Evolutionary conservation across 2,797 vertebrate species (phyloP).

Genomic region (Linurgus olivaceus): DNA sequence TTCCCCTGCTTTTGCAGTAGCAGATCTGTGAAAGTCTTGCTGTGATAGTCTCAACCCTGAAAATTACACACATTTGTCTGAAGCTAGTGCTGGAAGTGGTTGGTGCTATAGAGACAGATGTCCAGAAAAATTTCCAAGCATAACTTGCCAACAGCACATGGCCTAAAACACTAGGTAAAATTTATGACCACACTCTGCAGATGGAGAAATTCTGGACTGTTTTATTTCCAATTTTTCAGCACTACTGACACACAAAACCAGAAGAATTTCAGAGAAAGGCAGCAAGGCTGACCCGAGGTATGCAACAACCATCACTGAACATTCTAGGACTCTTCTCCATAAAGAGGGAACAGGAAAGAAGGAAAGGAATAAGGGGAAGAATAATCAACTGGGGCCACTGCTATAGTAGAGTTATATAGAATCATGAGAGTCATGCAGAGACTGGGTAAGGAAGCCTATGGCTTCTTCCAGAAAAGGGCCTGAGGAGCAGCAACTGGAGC

Average conservation of each 20-base stretch:
- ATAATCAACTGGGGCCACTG: neutral
- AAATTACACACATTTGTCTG: neutral
- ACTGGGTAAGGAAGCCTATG: neutral
- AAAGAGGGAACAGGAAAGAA: neutral
- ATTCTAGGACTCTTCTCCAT: neutral
- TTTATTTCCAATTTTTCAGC: neutral
- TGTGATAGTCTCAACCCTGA: neutral
- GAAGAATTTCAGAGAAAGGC: neutral
- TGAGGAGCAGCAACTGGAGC: neutral
- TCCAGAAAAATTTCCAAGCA: neutral
- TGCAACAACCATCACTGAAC: neutral
- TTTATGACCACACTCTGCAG: neutral
- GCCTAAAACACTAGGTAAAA: neutral
- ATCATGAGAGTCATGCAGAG: neutral
- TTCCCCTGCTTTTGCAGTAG: neutral
- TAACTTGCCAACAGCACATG: neutral
- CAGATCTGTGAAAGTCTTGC: neutral
- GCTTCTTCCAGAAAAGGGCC: neutral
- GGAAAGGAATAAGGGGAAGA: neutral
- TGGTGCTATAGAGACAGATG: neutral
- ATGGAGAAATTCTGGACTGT: neutral
- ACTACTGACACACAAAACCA: neutral
- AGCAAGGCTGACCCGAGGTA: neutral
- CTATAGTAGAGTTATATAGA: neutral
- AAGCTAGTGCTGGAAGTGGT: neutral